Base-by-base conservation (phyloP, 2,888 invertebrate species). In the Dugesia japonica region DNA sequence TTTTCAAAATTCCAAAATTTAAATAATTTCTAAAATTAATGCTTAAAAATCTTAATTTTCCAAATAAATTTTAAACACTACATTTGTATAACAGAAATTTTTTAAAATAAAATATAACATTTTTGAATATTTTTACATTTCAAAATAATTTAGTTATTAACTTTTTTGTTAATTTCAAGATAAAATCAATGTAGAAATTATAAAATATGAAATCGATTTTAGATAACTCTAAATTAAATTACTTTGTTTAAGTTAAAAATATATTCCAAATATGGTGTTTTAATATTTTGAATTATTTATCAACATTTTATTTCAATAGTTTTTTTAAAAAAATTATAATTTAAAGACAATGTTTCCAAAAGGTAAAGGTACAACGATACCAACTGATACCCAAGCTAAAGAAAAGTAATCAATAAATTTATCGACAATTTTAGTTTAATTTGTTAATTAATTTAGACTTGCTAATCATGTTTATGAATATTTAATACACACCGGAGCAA, bases 391-490 rank as follows among this genome's bases (percentile, higher is more conserved):
- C 87, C 94, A 95, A 89, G 94, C 94, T 85, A 90, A 94, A 87
- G 94, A 94, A 89, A 95, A 95, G 91, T 90, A 88, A 72, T 9
- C 1, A 20, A 56, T 23, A 13, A 13, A 56, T 56, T n/a, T n/a
- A n/a, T 23, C 17, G n/a, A 56, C n/a, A 56, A n/a, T n/a, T n/a
- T n/a, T n/a, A n/a, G n/a, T 72, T 26, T 1, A 26, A 13, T 74
- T 79, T 13, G 33, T 72, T 80, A 80, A 80, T 81, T 79, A 80
- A 85, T 86, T 79, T 87, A 91, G 90, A 87, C 89, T 97, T 87
- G 95, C 94, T 82, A 88, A 95, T 82, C 97, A 97, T 87, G 97
- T 99, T 82, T 98, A 99, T 86, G 98, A 99, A 88, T 98, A 98
- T 88, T 88, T 99, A 86, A 88, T 95, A 83, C 95, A 97, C 86